Evolutionary conservation across 2,113 vertebrate genomes (phyloP).

Genomic region (Cottus gobio): DNA sequence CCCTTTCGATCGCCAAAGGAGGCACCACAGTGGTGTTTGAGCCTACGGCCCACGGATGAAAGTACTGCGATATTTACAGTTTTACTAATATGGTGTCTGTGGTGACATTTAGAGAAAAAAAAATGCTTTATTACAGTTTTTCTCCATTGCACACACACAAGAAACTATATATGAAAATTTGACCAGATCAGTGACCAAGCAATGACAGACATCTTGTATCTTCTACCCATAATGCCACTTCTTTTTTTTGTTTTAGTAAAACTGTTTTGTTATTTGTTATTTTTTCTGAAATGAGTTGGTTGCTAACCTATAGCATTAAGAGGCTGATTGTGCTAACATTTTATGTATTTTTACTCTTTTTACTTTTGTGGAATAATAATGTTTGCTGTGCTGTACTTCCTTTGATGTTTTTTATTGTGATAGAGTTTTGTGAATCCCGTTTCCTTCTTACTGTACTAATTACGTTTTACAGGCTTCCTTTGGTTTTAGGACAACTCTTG

Average conservation of each 20-base stretch:
- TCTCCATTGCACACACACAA: neutral
- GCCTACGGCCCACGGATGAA: neutral
- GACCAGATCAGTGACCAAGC: neutral
- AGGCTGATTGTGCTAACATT: neutral
- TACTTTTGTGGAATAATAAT: neutral
- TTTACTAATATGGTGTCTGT: neutral
- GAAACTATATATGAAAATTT: too few species aligned
- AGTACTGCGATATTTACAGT: neutral
- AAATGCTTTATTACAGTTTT: neutral
- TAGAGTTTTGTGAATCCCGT: neutral
- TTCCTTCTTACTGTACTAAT: neutral
- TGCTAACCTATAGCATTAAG: neutral
- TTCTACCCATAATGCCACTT: too few species aligned
- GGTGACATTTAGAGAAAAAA: neutral
- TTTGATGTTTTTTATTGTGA: neutral
- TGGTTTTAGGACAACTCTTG: neutral
- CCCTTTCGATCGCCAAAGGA: neutral
- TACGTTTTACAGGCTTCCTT: neutral
- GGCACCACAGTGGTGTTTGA: neutral
- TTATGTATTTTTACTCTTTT: neutral
- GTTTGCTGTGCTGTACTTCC: neutral
- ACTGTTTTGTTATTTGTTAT: too few species aligned
- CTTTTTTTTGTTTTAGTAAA: too few species aligned
- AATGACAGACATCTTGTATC: neutral
- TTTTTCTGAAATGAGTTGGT: too few species aligned